Evolutionary conservation across 1,140 invertebrate genomes (phyloP).

Genomic region (silkworm (Bombyx mori)): DNA sequence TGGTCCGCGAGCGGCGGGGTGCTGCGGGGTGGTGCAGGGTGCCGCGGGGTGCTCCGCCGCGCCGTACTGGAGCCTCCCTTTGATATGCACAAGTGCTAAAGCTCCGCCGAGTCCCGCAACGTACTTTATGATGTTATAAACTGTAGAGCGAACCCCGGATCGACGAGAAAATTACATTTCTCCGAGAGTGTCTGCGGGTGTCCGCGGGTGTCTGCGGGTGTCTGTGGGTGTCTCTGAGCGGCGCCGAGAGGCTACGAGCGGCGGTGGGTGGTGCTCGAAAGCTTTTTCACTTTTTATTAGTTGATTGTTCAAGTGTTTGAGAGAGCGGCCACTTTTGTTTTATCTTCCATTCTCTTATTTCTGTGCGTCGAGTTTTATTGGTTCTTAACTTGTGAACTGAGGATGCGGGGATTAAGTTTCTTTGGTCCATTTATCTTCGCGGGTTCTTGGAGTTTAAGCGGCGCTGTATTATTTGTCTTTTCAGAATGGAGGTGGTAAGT

Average conservation of each 20-base stretch:
- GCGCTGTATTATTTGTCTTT: background rate
- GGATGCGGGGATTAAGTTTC: constrained; percentile 8
- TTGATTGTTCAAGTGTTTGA: constrained; percentile 42
- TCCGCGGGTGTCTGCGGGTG: constrained; percentile 14
- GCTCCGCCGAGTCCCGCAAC: constrained; percentile 23
- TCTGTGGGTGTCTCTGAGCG: background rate
- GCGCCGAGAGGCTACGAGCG: too few relatives aligned
- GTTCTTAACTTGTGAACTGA: constrained; percentile 14
- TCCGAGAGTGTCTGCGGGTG: constrained; percentile 40
- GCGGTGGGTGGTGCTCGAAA: too few relatives aligned
- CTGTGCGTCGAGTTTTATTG: constrained; percentile 28
- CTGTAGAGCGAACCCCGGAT: constrained; percentile 21
- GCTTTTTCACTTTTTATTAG: constrained; percentile 22
- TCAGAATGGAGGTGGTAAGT: background rate
- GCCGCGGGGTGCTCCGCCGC: constrained; percentile 17
- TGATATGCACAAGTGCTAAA: constrained; percentile 48
- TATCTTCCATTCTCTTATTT: constrained; percentile 41
- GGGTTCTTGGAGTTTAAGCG: background rate
- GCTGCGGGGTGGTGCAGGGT: constrained; percentile 13
- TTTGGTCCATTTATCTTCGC: too few relatives aligned
- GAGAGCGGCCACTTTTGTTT: constrained; percentile 45
- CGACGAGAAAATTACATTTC: constrained; percentile 63
- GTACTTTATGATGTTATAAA: constrained; percentile 43
- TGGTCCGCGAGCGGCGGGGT: background rate
- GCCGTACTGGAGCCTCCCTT: constrained; percentile 29